Evolutionary conservation across 2,797 vertebrate genomes (phyloP).

Genomic region (Sebastes nivosus): DNA sequence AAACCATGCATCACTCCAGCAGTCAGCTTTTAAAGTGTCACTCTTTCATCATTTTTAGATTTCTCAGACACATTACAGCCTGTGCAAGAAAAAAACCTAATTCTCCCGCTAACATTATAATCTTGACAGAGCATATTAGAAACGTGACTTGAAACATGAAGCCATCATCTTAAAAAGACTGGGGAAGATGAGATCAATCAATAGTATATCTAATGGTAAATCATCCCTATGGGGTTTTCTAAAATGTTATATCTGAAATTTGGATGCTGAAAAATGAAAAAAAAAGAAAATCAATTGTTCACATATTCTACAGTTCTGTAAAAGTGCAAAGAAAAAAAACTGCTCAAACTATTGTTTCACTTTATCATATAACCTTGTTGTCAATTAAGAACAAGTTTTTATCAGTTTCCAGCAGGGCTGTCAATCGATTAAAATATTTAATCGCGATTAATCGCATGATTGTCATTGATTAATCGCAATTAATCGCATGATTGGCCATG

Average conservation of each 20-base stretch:
- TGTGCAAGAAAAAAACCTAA: too few species aligned
- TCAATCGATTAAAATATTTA: too few species aligned
- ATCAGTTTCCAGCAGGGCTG: not conserved
- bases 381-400: not conserved
- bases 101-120: not conserved
- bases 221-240: not conserved
- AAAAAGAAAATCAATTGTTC: not conserved
- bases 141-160: not conserved
- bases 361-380: not conserved
- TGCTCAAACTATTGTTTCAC: not conserved
- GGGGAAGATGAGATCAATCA: slow-evolving; percentile 15
- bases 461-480: too few species aligned
- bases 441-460: too few species aligned
- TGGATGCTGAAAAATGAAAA: not conserved
- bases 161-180: not conserved
- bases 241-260: not conserved
- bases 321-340: not conserved
- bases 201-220: not conserved
- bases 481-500: too few species aligned
- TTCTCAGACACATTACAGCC: too few species aligned
- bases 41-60: too few species aligned
- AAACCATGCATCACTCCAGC: too few species aligned
- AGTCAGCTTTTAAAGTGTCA: too few species aligned
- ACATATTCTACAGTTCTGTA: not conserved
- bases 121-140: not conserved